Conservation (phyloP, 2,797 vertebrate genomes). For the Pangasius krempfi region DNA sequence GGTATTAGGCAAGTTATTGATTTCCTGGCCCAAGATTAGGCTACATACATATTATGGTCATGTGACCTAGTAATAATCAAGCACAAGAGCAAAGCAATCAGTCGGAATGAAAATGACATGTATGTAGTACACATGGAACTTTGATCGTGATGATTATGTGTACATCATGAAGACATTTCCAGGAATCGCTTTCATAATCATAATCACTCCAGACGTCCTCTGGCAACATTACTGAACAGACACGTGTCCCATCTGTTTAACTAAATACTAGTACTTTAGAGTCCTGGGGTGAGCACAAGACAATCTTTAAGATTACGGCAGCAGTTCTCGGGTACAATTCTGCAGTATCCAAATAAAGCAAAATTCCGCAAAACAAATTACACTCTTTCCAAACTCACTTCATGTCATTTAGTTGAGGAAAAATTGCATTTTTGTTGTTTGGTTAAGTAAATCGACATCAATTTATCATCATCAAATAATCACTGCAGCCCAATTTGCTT, state of each 20-base stretch:
- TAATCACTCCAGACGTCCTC: background rate
- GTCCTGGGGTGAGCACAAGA: background rate
- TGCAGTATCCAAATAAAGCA: background rate
- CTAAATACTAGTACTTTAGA: too few relatives aligned
- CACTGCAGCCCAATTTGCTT: too few relatives aligned
- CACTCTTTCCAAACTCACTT: background rate
- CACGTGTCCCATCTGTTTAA: background rate
- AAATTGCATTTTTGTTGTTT: background rate
- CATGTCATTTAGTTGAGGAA: background rate
- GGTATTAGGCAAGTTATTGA: background rate
- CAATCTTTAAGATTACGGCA: background rate
- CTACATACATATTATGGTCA: background rate
- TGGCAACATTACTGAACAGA: background rate
- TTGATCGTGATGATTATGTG: background rate
- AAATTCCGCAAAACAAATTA: background rate
- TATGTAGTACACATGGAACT: background rate
- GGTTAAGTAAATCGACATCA: background rate
- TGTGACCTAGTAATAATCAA: background rate
- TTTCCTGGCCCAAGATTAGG: background rate
- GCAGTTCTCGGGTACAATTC: background rate
- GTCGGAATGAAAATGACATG: background rate
- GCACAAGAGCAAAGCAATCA: background rate
- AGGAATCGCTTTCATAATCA: background rate
- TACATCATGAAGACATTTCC: background rate
- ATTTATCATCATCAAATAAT: too few relatives aligned